These are phyloP conservation scores for Clarias fuscus DNA, from an alignment of 2,797 vertebrate genomes.

Conservation along the genomic window DNA sequence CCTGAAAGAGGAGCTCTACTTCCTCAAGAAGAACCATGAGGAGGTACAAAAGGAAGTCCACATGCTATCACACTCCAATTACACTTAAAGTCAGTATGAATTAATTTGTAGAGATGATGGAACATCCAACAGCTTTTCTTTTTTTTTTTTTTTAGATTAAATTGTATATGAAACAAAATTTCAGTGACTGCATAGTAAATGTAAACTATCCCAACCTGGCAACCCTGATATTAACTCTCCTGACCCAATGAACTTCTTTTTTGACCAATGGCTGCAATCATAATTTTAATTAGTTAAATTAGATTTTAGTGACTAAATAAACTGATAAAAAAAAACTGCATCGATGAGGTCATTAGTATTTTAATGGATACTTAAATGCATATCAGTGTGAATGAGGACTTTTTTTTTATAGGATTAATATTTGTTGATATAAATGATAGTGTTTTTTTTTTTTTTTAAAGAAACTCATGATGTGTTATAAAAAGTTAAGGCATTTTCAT, in stretches of 20 bases:
- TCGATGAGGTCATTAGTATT: neutral
- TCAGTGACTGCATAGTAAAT: too few species aligned
- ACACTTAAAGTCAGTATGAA: too few species aligned
- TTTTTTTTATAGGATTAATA: neutral
- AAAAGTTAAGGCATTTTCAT: too few species aligned
- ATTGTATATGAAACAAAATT: too few species aligned
- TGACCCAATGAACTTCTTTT: neutral
- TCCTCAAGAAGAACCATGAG: slow-evolving; percentile 81
- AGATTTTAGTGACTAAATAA: neutral
- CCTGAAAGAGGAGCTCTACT: slow-evolving; percentile 80
- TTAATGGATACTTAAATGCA: neutral
- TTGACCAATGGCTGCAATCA: neutral
- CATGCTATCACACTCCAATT: too few species aligned
- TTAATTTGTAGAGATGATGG: neutral
- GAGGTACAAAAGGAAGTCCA: slow-evolving; percentile 64
- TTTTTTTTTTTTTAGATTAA: too few species aligned
- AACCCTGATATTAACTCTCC: neutral
- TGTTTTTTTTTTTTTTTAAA: neutral
- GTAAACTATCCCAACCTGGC: neutral
- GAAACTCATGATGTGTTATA: too few species aligned
- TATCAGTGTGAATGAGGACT: neutral
- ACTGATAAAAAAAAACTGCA: neutral
- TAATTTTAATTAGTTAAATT: neutral
- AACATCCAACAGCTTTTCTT: neutral
- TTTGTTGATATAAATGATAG: neutral